Conservation (phyloP, 2,888 invertebrate species). For the Dione juno region DNA sequence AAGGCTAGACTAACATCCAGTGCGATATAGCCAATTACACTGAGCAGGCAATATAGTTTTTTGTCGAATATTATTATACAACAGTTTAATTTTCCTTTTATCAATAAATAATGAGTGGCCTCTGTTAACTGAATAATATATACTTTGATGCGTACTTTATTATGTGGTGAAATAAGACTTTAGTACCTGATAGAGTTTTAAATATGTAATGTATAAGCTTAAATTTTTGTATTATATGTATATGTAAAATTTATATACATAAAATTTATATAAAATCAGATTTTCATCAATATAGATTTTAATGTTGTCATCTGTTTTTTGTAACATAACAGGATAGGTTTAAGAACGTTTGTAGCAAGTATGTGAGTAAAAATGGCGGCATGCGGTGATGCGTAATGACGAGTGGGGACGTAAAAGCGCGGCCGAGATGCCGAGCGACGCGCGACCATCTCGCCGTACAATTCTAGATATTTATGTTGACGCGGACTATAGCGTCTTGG, state of each 20-base stretch:
- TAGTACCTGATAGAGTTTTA: neutral
- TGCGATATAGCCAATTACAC: constrained; percentile 31
- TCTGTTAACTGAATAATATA: constrained; percentile 1
- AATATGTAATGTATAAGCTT: too few species aligned
- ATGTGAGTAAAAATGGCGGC: constrained; percentile 56
- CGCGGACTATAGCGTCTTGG: constrained; percentile 20
- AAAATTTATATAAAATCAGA: too few species aligned
- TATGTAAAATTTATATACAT: too few species aligned
- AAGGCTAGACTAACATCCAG: constrained; percentile 34
- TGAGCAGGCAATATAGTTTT: constrained; percentile 15
- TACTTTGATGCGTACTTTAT: neutral
- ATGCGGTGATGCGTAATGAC: constrained; percentile 64
- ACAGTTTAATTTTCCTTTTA: constrained; percentile 18
- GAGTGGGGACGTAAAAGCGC: constrained; percentile 50
- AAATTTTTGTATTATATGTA: too few species aligned
- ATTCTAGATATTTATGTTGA: constrained; percentile 26
- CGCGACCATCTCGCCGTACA: constrained; percentile 57
- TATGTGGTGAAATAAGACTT: neutral
- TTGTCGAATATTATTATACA: constrained; percentile 5
- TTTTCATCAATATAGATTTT: too few species aligned
- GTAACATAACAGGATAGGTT: constrained; percentile 20
- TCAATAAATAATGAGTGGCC: constrained; percentile 8
- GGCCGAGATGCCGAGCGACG: constrained; percentile 72
- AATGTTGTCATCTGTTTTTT: neutral
- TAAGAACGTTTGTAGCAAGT: constrained; percentile 34